Evolutionary conservation across 2,797 vertebrate species (phyloP), one percentile per base, ranked within the genome.

Genomic region (Danio aesculapii): DNA sequence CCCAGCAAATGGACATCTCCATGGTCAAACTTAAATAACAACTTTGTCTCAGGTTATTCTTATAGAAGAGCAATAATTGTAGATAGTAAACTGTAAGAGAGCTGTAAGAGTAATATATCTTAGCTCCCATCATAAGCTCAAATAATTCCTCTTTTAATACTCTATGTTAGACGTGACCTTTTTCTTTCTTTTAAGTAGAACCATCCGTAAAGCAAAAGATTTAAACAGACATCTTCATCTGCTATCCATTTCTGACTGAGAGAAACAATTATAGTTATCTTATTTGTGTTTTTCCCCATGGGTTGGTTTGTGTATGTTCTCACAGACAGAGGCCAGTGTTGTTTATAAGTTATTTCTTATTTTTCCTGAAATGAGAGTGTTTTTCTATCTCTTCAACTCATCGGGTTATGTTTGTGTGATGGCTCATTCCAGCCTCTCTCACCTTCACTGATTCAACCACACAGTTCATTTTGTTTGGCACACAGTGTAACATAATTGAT

Each of bases 311-410:
- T 8, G 46, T 62, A 83, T 74, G 70, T 47, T 41, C 57, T 67
- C 50, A 43, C n/a, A 71, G 41, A 66, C 79, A 57, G 68, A 63
- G 55, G 52, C 57, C 55, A 52, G 69, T 50, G n/a, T 62, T 75
- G 69, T n/a, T n/a, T n/a, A n/a, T 61, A 75, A 74, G 83, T 68
- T 39, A 47, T 52, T 80, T 72, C 82, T 83, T 85, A 64, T 79
- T 82, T 64, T 68, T 76, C 73, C 62, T 19, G 70, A 75, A 81
- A 70, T 71, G 30, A 71, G 71, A 58, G 47, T 1, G 43, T 69
- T 82, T 84, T 74, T 73, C 59, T 58, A 66, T 55, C 44, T 75
- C 77, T 82, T 79, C 61, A 53, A 62, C 71, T 61, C n/a, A 2
- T 68, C 61, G 52, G 8, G 63, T 52, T 71, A 13, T 43, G 49